Evolutionary conservation across 2,888 invertebrate genomes (phyloP), one percentile per base, ranked within the genome.

Genomic region (Antheraea assamensis): DNA sequence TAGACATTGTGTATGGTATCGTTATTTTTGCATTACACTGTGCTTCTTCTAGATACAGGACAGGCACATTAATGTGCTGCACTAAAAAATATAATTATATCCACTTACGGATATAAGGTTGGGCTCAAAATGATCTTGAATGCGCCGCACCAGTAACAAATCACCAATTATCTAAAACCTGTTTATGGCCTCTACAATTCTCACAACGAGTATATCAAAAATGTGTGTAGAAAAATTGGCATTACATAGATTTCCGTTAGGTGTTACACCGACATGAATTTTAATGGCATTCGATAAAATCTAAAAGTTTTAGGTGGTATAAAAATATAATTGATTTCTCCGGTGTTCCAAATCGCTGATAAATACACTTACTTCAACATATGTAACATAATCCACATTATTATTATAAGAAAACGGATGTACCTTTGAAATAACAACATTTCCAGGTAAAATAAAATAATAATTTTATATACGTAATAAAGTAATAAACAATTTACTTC

Each of bases 391-490:
- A 21, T 21, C 42, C 13, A 58, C 24, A 30, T 30, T 24, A 58
- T 27, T 5, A 30, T 64, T 64, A 27, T 30, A 17, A 17, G 10
- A 17, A 64, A 30, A 30, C 61, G 5, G 21, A 64, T 30, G 27
- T 30, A 30, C 30, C 17, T 15, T 8, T 8, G 24, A 64, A 64
- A 64, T 3, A 64, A 64, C 17, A 64, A 64, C 4, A 30, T 30
- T 27, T 17, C 30, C 13, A 27, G 2, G 27, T 30, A 30, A 64
- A 30, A 30, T 64, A 30, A 64, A 64, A 64, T 64, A 64, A 27
- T 30, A 64, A 64, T 64, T 64, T 64, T 64, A 30, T 64, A 64
- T 61, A 27, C 0, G 61, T 61, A 61, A 61, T 61, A 61, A 61
- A 61, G 19, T 61, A 61, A 17, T 64, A 64, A 30, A 17, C 17